Evolutionary conservation across 2,888 invertebrate genomes (phyloP).

Genomic region (Andrena marginata): DNA sequence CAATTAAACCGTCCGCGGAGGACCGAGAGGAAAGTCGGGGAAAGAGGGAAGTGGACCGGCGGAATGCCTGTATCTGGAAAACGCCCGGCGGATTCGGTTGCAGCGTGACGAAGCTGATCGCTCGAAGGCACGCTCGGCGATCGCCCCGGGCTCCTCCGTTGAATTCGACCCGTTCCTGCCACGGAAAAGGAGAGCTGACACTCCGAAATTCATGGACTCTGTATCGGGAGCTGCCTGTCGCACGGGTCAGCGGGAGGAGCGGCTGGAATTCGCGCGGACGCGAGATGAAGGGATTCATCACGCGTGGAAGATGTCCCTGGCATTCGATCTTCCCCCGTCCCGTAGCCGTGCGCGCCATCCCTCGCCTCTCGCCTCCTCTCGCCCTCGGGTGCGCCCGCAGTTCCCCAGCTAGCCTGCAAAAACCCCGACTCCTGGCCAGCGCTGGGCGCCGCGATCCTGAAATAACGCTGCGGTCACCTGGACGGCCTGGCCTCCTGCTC

Average conservation of each 20-base stretch:
- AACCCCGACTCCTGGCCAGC: slow-evolving; percentile 38
- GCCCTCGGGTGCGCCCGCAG: slow-evolving; percentile 24
- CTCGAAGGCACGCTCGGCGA: not conserved
- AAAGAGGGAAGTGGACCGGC: slow-evolving; percentile 5
- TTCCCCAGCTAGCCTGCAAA: slow-evolving; percentile 48
- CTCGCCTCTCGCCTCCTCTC: slow-evolving; percentile 25
- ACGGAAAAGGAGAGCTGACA: not conserved
- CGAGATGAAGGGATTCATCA: slow-evolving; percentile 75
- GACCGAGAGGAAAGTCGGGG: not conserved
- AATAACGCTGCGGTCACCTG: slow-evolving; percentile 61
- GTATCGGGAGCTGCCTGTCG: no score
- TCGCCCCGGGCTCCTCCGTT: no score
- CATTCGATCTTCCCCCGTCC: slow-evolving; percentile 34
- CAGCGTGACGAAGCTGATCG: not conserved
- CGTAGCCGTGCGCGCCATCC: slow-evolving; percentile 15
- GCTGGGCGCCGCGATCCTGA: slow-evolving; percentile 38
- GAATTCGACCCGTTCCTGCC: not conserved
- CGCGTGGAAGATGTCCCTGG: slow-evolving; percentile 53
- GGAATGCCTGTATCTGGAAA: slow-evolving; percentile 64
- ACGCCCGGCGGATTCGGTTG: slow-evolving; percentile 41
- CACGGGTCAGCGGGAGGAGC: not conserved
- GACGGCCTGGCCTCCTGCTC: slow-evolving; percentile 46
- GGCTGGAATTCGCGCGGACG: slow-evolving; percentile 51
- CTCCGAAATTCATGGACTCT: no score
- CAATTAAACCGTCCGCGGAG: slow-evolving; percentile 62